Percentiles rank a stretch among this genome's conserved stretches.
phyloP scores from a whole-genome alignment of 2,888 invertebrate genomes.

The Lathronympha strigana region DNA sequence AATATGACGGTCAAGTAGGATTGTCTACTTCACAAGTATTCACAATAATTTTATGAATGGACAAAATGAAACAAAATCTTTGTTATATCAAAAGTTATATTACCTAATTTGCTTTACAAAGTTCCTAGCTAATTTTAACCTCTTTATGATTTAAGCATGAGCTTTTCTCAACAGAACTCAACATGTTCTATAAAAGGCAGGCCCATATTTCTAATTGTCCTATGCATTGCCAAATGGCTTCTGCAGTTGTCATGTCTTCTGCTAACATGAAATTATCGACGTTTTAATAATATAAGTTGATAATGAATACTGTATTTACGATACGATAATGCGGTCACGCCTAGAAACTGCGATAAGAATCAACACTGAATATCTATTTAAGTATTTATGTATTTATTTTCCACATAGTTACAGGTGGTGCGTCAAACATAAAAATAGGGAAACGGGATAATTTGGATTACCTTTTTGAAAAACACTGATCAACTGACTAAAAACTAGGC shows the following conservation, averaged over 20 bases:
- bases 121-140: conserved; percentile 39
- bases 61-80: conserved; percentile 1
- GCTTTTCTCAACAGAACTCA: conserved; percentile 1
- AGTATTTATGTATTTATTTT: neutral
- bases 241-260: conserved; percentile 14
- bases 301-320: neutral
- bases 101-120: conserved; percentile 42
- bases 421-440: no score
- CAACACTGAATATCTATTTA: neutral
- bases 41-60: conserved; percentile 40
- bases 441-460: no score
- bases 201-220: conserved; percentile 2
- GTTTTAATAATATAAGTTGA: neutral
- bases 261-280: conserved; percentile 8
- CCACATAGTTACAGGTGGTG: no score
- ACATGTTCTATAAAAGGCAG: neutral
- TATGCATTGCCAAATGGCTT: conserved; percentile 16
- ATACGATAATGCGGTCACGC: neutral
- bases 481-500: no score
- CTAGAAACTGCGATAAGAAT: neutral
- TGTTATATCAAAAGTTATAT: conserved; percentile 39
- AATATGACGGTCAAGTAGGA: no score
- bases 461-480: no score
- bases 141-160: conserved; percentile 14
- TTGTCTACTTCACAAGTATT: no score